phyloP scores from a whole-genome alignment of 2,888 invertebrate genomes.

The Nemurella pictetii region DNA sequence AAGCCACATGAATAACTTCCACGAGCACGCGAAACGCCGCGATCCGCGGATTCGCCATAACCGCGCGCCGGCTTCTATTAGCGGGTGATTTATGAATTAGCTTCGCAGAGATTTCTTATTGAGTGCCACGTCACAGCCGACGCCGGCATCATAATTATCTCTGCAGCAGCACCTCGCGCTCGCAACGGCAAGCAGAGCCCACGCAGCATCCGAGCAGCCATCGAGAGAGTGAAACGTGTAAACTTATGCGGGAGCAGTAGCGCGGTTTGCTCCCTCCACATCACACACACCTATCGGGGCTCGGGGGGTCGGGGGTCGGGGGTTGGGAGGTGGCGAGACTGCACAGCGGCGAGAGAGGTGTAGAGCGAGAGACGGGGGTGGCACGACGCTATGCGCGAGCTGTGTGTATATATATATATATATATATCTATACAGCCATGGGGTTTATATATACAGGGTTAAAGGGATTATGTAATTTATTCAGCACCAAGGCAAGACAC shows the following conservation, averaged over 20 bases:
- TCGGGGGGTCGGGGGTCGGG: neutral
- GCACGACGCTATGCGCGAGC: neutral
- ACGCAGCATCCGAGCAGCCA: neutral
- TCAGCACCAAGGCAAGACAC: constrained; percentile 34
- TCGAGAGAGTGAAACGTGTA: neutral
- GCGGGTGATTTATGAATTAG: neutral
- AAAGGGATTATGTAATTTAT: constrained; percentile 32
- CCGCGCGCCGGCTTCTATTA: neutral
- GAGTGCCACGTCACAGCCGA: neutral
- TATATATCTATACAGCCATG: neutral
- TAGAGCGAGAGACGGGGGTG: neutral
- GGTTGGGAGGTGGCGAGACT: neutral
- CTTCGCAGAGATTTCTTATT: neutral
- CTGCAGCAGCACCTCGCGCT: neutral
- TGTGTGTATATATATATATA: neutral
- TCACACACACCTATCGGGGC: neutral
- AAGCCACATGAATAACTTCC: no score
- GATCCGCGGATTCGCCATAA: no score
- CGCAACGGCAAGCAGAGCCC: neutral
- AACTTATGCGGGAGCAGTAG: neutral
- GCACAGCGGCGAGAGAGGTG: neutral
- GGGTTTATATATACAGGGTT: constrained; percentile 9
- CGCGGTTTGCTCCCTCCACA: neutral
- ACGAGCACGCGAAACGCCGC: no score
- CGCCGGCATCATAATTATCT: neutral